A percentile compares a stretch with the other conserved stretches of the same genome.
These are phyloP conservation scores for Anolis apletophallus DNA, from an alignment of 2,797 vertebrate species.

Conservation along the genomic window DNA sequence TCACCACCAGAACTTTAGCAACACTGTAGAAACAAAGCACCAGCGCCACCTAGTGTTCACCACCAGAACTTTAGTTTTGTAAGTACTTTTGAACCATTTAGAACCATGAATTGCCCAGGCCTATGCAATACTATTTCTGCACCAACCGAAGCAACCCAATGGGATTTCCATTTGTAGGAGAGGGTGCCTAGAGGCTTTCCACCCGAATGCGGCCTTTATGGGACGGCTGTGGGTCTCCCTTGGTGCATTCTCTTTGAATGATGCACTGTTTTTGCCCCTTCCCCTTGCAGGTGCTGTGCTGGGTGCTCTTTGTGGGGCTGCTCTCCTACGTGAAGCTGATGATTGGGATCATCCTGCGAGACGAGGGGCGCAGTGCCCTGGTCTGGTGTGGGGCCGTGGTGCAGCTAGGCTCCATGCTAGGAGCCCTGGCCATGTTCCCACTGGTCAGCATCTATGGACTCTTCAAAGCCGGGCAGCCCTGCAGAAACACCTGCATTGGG, in stretches of 20 bases:
- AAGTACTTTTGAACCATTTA: too few species aligned
- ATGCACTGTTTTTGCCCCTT: background rate
- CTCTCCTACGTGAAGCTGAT: slow-evolving; percentile 89
- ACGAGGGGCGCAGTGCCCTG: slow-evolving; percentile 86
- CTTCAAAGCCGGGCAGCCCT: slow-evolving; percentile 83
- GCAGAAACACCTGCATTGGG: slow-evolving; percentile 80
- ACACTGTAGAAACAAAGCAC: too few species aligned
- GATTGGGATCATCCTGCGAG: slow-evolving; percentile 83
- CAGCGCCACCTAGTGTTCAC: too few species aligned
- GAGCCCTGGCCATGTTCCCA: slow-evolving; percentile 85
- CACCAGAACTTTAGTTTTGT: too few species aligned
- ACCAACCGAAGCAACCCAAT: too few species aligned
- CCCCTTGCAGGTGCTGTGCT: slow-evolving; percentile 78
- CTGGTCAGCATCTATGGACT: slow-evolving; percentile 81
- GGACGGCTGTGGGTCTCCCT: too few species aligned
- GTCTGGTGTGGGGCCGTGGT: slow-evolving; percentile 89
- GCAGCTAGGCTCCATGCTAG: slow-evolving; percentile 87
- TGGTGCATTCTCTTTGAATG: background rate
- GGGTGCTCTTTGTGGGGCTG: slow-evolving; percentile 83
- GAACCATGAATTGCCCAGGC: too few species aligned
- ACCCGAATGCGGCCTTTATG: too few species aligned
- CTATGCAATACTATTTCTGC: too few species aligned
- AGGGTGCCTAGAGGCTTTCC: too few species aligned
- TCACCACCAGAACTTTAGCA: too few species aligned
- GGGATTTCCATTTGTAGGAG: too few species aligned